Evolutionary conservation across 1,140 invertebrate species (phyloP).

Genomic region (Pinna nobilis): DNA sequence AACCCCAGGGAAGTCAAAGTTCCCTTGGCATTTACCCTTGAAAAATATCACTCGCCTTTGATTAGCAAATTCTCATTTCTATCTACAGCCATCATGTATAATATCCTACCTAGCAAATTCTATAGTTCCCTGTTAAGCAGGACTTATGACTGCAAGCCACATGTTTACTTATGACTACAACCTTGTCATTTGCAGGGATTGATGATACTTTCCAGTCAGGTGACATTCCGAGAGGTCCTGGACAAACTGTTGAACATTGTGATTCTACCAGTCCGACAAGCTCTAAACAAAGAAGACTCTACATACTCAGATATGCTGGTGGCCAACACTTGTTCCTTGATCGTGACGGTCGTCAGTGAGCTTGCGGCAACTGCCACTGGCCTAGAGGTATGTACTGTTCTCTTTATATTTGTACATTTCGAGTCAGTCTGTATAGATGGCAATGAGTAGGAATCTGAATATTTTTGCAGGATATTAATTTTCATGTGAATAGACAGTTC

Average conservation of each 20-base stretch:
- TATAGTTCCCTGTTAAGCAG: no score
- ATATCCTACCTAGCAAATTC: no score
- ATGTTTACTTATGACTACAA: neutral
- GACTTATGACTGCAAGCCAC: no score
- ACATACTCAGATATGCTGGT: slow-evolving; percentile 81
- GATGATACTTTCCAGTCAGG: slow-evolving; percentile 73
- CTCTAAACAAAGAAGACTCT: slow-evolving; percentile 79
- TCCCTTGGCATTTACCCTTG: neutral
- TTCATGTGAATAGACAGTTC: no score
- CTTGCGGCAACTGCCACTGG: slow-evolving; percentile 85
- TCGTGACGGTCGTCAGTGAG: slow-evolving; percentile 91
- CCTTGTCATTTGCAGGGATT: slow-evolving; percentile 2
- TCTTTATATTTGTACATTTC: no score
- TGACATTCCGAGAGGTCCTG: slow-evolving; percentile 90
- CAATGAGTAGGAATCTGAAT: no score
- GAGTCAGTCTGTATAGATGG: no score
- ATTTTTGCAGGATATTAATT: no score
- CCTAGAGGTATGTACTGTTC: slow-evolving; percentile 73
- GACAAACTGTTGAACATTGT: slow-evolving; percentile 89
- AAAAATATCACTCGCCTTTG: no score
- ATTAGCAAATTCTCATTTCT: no score
- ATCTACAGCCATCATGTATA: no score
- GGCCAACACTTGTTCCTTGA: slow-evolving; percentile 88
- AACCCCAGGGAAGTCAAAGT: no score
- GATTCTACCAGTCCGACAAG: slow-evolving; percentile 84